Evolutionary conservation across 2,113 vertebrate genomes (phyloP), one percentile per base, ranked within the genome.

Genomic region (Pseudonaja textilis): DNA sequence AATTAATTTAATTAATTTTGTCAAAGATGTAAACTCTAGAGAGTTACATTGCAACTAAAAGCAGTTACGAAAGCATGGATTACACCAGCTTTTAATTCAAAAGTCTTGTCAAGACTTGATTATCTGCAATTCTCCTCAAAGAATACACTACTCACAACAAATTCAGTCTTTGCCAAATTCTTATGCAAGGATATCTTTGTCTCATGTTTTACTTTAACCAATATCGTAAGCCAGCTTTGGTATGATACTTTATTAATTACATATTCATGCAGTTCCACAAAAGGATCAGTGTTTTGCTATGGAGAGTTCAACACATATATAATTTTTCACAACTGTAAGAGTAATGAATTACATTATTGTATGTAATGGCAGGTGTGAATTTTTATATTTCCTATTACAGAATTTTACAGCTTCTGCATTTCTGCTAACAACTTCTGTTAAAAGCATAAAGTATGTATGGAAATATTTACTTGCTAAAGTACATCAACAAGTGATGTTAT

Each of bases 401-500:
- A 42, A 81, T 39, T 20, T 42, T 81, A 81, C 7, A 81, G 74
- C 34, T 81, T 81, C 74, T 16, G 54, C 29, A 23, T 50, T 69
- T 69, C 91, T 55, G 50, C 45, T 92, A 74, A 34, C 86, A 92
- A 25, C 85, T 59, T 87, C 34, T 89, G 47, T 45, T 57, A 91
- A 74, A 85, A 45, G 8, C 14, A 45, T 89, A 29, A 29, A 81
- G 9, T 22, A 39, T 81, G 55, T 34, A 34, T 42, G 64, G 81
- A 87, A 90, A 86, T 85, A 56, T 45, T 69, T 34, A 56, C 55
- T 50, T 91, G 56, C n/a, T 57, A 55, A 69, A 87, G 56, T 57
- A 74, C 22, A 56, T n/a, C 5, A n/a, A 22, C 34, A n/a, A 81
- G 22, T 74, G 55, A 52, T 59, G 34, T 56, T 59, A 59, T 54